These are phyloP conservation scores for Hemicentrotus pulcherrimus DNA, from an alignment of 35 echinoderm and acorn worm genomes.

Conservation along the genomic window DNA sequence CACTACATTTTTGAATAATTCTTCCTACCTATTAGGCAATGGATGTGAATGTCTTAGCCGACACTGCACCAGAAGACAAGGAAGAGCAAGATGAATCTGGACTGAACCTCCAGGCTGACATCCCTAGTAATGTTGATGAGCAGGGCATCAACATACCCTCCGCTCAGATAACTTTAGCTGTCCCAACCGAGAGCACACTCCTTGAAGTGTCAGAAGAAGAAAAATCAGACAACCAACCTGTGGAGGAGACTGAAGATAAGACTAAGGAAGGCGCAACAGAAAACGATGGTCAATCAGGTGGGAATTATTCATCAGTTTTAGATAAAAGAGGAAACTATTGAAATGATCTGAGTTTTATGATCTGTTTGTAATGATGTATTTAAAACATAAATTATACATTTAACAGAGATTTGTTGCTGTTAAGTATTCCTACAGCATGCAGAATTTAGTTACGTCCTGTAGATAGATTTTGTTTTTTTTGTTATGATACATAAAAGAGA, in stretches of 20 bases:
- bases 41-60: constrained; percentile 41
- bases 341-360: too few relatives aligned
- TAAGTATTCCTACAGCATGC: background rate
- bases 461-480: background rate
- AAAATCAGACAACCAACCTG: constrained; percentile 27
- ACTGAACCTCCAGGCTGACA: constrained; percentile 31
- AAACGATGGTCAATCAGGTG: background rate
- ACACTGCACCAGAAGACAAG: constrained; percentile 8
- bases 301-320: background rate
- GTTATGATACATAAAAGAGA: background rate
- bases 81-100: background rate
- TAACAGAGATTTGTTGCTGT: background rate
- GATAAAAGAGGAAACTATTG: background rate
- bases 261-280: background rate
- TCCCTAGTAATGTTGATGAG: constrained; percentile 11
- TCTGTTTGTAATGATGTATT: background rate
- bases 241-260: background rate
- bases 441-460: background rate
- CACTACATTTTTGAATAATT: background rate
- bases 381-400: background rate
- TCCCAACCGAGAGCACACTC: constrained; percentile 19
- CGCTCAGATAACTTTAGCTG: constrained; percentile 28
- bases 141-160: constrained; percentile 40
- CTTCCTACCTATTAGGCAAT: background rate
- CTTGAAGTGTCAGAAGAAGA: constrained; percentile 41